Base-by-base conservation (phyloP, 2,888 invertebrate genomes). In the Petrolisthes manimaculis region DNA sequence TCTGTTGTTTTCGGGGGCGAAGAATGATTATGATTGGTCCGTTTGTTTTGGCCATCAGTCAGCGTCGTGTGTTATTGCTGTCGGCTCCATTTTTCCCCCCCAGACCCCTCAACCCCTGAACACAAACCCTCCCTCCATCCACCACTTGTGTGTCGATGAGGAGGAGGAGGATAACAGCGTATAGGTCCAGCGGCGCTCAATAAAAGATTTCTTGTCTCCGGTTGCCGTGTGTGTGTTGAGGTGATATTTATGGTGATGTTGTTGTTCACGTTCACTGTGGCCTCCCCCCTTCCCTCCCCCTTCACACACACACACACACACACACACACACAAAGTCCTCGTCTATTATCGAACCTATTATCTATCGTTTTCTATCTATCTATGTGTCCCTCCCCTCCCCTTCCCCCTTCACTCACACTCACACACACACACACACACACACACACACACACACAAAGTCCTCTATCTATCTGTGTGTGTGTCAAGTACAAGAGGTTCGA, bases 71-170 rank as follows among this genome's bases (percentile, higher is more conserved):
- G 85, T 77, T 75, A 86, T 83, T 80, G 83, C 67, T 55, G 67
- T 14, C 61, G 3, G 82, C 81, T 86, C 82, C 86, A 86, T 86
- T 86, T 86, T 86, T 82, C n/a, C n/a, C n/a, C n/a, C n/a, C n/a
- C n/a, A n/a, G n/a, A n/a, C n/a, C n/a, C n/a, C n/a, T n/a, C n/a
- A n/a, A n/a, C n/a, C n/a, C n/a, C n/a, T n/a, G n/a, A n/a, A n/a
- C n/a, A n/a, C n/a, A n/a, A n/a, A n/a, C n/a, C n/a, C n/a, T n/a
- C n/a, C n/a, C n/a, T n/a, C n/a, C n/a, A n/a, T n/a, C n/a, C n/a
- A n/a, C n/a, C n/a, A n/a, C n/a, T n/a, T n/a, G n/a, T n/a, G n/a
- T 77, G 69, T 86, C 24, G 85, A 24, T 14, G 80, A 61, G 79
- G 71, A 77, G 53, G 54, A 54, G 78, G n/a, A 53, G 78, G 53